Percentiles rank a stretch among this genome's conserved stretches.
These are phyloP conservation scores for Aratinga solstitialis DNA, from an alignment of 2,797 vertebrate species.

Conservation along the genomic window DNA sequence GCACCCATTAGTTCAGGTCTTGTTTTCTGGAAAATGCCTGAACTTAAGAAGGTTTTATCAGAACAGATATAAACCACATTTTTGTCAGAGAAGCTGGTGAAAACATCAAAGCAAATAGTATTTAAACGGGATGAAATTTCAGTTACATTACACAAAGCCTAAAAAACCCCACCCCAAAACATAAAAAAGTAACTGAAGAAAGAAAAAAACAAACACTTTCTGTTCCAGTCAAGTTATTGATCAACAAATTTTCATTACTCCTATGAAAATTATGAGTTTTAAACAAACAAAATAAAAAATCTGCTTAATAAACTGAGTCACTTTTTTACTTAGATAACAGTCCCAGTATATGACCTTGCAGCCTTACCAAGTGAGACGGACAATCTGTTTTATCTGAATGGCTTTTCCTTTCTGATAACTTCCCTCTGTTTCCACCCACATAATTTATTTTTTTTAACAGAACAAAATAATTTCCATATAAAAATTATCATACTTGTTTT, in stretches of 20 bases:
- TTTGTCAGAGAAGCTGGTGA: neutral
- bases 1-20: neutral
- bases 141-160: neutral
- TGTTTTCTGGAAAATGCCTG: neutral
- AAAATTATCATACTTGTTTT: constrained; percentile 49
- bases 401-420: constrained; percentile 23
- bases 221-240: neutral
- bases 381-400: neutral
- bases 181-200: neutral
- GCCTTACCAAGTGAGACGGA: neutral
- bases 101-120: neutral
- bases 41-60: neutral
- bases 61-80: neutral
- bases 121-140: neutral
- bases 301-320: neutral
- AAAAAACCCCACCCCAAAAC: neutral
- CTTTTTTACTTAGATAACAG: neutral
- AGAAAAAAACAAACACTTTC: neutral
- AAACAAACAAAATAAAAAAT: neutral
- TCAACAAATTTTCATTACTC: neutral
- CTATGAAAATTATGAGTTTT: neutral
- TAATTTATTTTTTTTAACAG: constrained; percentile 56
- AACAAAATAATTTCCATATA: constrained; percentile 70
- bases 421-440: constrained; percentile 33
- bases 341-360: neutral